A percentile compares a stretch with the other conserved stretches of the same genome.
phyloP scores from a whole-genome alignment of 2,113 vertebrate species.

The Cyprinodon variegatus region DNA sequence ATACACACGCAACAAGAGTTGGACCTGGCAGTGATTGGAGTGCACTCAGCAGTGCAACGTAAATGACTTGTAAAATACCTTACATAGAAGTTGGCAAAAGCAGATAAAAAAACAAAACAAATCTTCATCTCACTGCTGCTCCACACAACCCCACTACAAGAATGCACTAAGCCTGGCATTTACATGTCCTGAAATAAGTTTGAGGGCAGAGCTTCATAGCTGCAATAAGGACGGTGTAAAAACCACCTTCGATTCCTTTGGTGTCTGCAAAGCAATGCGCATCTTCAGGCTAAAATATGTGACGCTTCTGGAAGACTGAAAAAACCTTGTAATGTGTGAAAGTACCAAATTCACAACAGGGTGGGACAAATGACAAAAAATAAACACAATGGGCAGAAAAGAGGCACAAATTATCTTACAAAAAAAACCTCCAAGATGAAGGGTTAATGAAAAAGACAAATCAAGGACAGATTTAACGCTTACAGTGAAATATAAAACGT shows the following conservation, averaged over 20 bases:
- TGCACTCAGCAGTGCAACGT: neutral
- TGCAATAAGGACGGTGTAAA: slow-evolving; percentile 54
- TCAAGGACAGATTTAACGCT: slow-evolving; percentile 18
- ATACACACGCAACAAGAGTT: neutral
- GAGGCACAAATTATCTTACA: slow-evolving; percentile 56
- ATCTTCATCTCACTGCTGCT: neutral
- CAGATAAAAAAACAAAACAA: neutral
- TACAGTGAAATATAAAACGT: slow-evolving; percentile 11
- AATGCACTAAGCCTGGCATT: neutral
- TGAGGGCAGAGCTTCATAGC: neutral
- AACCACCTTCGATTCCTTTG: slow-evolving; percentile 80
- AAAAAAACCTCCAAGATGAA: neutral
- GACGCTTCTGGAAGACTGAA: slow-evolving; percentile 22
- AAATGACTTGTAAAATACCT: neutral
- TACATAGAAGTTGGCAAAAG: neutral
- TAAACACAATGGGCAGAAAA: slow-evolving; percentile 19
- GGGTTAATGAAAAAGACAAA: neutral
- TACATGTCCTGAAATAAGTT: too few species aligned
- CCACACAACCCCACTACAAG: neutral
- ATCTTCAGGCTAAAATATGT: slow-evolving; percentile 51
- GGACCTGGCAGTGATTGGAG: neutral
- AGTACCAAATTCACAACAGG: slow-evolving; percentile 54
- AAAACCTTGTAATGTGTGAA: slow-evolving; percentile 39
- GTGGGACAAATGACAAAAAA: slow-evolving; percentile 24
- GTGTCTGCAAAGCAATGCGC: slow-evolving; percentile 68